Evolutionary conservation across 2,797 vertebrate species (phyloP), one percentile per base, ranked within the genome.

Genomic region (Malacoraja senta): DNA sequence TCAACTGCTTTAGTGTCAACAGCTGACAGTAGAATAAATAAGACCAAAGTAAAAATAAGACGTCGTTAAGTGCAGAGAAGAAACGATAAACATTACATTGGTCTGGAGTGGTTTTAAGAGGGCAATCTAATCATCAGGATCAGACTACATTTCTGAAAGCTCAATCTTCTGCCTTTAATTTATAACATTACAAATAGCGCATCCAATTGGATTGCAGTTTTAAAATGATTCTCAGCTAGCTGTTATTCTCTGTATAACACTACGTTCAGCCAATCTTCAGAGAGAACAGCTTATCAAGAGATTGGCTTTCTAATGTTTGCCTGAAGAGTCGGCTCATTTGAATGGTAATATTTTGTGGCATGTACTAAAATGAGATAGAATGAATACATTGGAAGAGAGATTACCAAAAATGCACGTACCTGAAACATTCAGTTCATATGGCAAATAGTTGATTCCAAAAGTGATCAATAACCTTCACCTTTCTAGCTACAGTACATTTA

Each of bases 31-130:
- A 53, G 35, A 91, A 74, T 68, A 26, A 92, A 92, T 74, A 53
- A 12, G 71, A 76, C 74, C 19, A 76, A 76, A 92, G 76, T 12
- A 17, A n/a, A 26, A 44, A 76, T 29, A 92, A 92, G 72, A 53
- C 38, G 53, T 53, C 35, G n/a, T 92, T 24, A 92, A 74, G n/a
- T 91, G 13, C 17, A 92, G 35, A 92, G 90, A 88, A 19, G 84
- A 65, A 19, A 26, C 13, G 26, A 58, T 76, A 74, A 92, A 84
- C 15, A n/a, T 71, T 76, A 58, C 29, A 29, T 10, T 29, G 3
- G 53, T 92, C n/a, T n/a, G n/a, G n/a, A n/a, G n/a, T n/a, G n/a
- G n/a, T n/a, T 72, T 44, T 35, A 74, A 53, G 19, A 35, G 8
- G 68, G 68, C 26, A 91, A 38, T 91, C 35, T 91, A 72, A 72